Conservation (phyloP, 2,113 vertebrate species). For the Ibidorhyncha struthersii region DNA sequence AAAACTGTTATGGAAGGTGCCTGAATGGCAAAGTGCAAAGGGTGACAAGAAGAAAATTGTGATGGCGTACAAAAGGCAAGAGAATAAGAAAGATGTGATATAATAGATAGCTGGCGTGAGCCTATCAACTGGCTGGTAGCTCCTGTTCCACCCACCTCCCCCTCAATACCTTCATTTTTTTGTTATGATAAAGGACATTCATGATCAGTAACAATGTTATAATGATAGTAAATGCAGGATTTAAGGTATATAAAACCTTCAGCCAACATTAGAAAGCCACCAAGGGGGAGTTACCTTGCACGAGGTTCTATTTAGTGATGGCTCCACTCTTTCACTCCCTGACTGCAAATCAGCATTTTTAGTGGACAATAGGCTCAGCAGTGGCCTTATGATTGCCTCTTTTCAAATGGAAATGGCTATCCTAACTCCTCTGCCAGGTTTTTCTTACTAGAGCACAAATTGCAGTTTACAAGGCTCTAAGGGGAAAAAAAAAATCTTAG, state of each 20-base stretch:
- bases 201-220: constrained; percentile 72
- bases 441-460: constrained; percentile 95
- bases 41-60: constrained; percentile 66
- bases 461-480: constrained; percentile 97
- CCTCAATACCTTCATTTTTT: constrained; percentile 60
- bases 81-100: constrained; percentile 59
- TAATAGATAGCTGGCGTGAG: constrained; percentile 64
- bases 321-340: constrained; percentile 84
- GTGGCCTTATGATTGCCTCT: constrained; percentile 97
- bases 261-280: constrained; percentile 74
- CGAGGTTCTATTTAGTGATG: constrained; percentile 81
- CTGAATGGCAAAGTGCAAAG: constrained; percentile 38
- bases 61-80: constrained; percentile 46
- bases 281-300: constrained; percentile 80
- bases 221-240: constrained; percentile 76
- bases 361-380: constrained; percentile 97
- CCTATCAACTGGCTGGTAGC: constrained; percentile 63
- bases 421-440: constrained; percentile 93
- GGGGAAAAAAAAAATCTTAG: constrained; percentile 81
- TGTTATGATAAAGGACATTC: constrained; percentile 71
- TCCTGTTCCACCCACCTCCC: constrained; percentile 61
- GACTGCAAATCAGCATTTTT: constrained; percentile 91
- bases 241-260: constrained; percentile 76
- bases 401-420: constrained; percentile 99
- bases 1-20: not conserved